Conservation (phyloP, 2,113 vertebrate genomes). For the Microcebus tavaratra region DNA sequence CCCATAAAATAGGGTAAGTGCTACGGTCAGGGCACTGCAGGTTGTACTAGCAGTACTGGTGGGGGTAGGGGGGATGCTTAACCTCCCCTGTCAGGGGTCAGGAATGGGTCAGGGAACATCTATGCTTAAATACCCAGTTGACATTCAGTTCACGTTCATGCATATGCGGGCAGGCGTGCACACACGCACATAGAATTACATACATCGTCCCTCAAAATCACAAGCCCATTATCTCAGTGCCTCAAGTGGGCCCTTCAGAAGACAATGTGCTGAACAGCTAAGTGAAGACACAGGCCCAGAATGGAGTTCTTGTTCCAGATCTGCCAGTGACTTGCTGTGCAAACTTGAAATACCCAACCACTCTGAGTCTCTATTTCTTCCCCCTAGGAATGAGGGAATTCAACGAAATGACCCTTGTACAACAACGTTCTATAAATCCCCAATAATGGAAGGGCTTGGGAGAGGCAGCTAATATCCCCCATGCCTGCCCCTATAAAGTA, state of each 20-base stretch:
- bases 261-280: background rate
- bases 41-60: background rate
- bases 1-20: background rate
- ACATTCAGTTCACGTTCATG: background rate
- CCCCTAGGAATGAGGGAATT: background rate
- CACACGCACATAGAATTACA: background rate
- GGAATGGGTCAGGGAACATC: background rate
- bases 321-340: background rate
- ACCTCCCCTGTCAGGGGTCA: background rate
- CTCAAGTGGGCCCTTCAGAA: background rate
- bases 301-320: background rate
- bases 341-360: constrained; percentile 37
- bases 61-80: background rate
- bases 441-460: background rate
- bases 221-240: background rate
- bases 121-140: background rate
- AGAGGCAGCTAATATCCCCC: background rate
- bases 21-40: background rate
- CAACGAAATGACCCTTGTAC: background rate
- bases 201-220: background rate
- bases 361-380: constrained; percentile 1
- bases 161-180: background rate
- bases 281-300: background rate
- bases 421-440: background rate
- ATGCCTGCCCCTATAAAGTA: background rate